Base-by-base conservation (phyloP, 2,888 invertebrate species). In the Agrochola lychnidis region DNA sequence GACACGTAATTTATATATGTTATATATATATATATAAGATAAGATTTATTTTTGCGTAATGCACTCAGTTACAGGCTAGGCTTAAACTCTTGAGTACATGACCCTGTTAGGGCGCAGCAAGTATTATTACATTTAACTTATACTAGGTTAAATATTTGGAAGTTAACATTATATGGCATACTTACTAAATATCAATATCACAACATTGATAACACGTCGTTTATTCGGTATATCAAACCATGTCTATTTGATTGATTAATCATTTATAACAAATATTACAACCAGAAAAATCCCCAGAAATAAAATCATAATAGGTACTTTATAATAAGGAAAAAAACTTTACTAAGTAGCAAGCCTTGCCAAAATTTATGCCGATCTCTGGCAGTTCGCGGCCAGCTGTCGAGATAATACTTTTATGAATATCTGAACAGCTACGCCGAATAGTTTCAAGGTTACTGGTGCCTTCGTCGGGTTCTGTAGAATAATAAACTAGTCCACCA, bases 321-420 rank as follows among this genome's bases (percentile, higher is more conserved):
- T 36, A 61, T 14, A 25, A 42, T 30, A 30, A 48, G 2, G 14
- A 30, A 45, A 25, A 70, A 36, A 66, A 67, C 76, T 45, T 53
- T 22, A 36, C n/a, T n/a, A 62, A 70, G 61, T 53, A 81, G 56
- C 30, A 10, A 30, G 57, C 36, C 71, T 82, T 66, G 73, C 40
- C 30, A 69, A 71, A 83, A 82, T 70, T 64, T 79, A 75, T 76
- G 64, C 45, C 61, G 40, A 61, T 73, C 67, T 57, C 30, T 53
- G 40, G 64, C 56, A 71, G 56, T 69, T 67, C 62, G 64, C 70
- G 25, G 73, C 70, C 69, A 81, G 71, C 66, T 84, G 84, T 70
- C 81, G 69, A 73, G 73, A 80, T 70, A 76, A 77, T 70, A 72
- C 61, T 73, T 81, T 84, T 83, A 84, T 84, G 77, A 84, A 83